A percentile compares a stretch with the other conserved stretches of the same genome.
Evolutionary conservation across 2,888 invertebrate genomes (phyloP).

Genomic region (Catocala nupta): DNA sequence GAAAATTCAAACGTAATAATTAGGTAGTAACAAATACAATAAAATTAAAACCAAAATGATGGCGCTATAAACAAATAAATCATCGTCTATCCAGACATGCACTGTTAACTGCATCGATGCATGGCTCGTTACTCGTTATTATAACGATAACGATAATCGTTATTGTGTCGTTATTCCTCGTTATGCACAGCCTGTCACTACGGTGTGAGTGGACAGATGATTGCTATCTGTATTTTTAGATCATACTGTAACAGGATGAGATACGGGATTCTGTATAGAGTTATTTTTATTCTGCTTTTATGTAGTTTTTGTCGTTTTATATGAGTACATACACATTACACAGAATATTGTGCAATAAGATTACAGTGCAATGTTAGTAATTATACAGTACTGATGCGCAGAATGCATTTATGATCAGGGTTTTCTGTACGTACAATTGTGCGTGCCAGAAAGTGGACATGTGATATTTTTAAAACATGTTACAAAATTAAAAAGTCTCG

Average conservation of each 20-base stretch:
- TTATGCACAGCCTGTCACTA: conserved; percentile 7
- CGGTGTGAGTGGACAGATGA: conserved; percentile 28
- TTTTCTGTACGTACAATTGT: too few relatives aligned
- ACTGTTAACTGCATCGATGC: conserved; percentile 13
- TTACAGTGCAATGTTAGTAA: too few relatives aligned
- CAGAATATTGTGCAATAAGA: too few relatives aligned
- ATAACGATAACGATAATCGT: conserved; percentile 41
- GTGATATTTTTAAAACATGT: too few relatives aligned
- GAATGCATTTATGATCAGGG: too few relatives aligned
- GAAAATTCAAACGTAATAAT: not conserved
- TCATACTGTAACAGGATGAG: not conserved
- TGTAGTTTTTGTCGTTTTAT: too few relatives aligned
- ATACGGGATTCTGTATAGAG: too few relatives aligned
- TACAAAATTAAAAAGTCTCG: too few relatives aligned
- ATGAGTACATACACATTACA: too few relatives aligned
- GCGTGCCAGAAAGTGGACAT: too few relatives aligned
- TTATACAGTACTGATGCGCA: too few relatives aligned
- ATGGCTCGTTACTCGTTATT: conserved; percentile 18
- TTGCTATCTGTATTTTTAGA: conserved; percentile 37
- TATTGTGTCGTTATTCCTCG: conserved; percentile 41
- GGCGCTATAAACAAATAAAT: conserved; percentile 5
- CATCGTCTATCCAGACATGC: conserved; percentile 9
- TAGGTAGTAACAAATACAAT: not conserved
- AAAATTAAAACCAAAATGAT: not conserved
- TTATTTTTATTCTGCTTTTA: too few relatives aligned